Percentiles rank a stretch among this genome's conserved stretches.
phyloP scores from a whole-genome alignment of 37 sponge, comb jelly and placozoan species.

The Chondrilla cf. caribensis region DNA sequence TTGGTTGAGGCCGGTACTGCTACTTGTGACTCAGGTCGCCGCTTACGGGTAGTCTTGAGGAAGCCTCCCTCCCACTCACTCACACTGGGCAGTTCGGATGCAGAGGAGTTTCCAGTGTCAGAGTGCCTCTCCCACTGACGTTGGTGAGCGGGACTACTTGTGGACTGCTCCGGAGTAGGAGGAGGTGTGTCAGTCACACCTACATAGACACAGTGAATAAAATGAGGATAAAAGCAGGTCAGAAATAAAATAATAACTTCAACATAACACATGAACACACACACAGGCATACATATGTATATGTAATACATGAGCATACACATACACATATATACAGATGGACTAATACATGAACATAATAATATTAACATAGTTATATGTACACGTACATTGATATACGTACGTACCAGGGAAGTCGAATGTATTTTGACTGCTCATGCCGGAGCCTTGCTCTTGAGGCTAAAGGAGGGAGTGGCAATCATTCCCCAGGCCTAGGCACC shows the following conservation, averaged over 20 bases:
- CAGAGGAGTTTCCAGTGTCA: constrained; percentile 8
- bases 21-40: background rate
- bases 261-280: too few relatives aligned
- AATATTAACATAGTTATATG: background rate
- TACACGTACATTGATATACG: background rate
- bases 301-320: background rate
- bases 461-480: too few relatives aligned
- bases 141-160: background rate
- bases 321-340: too few relatives aligned
- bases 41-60: background rate
- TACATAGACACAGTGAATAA: background rate
- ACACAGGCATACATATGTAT: background rate
- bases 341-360: background rate
- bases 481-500: too few relatives aligned
- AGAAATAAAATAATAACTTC: too few relatives aligned
- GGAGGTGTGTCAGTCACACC: constrained; percentile 11
- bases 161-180: background rate
- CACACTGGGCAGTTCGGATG: constrained; percentile 9
- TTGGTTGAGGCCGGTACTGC: too few relatives aligned
- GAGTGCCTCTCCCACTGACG: constrained; percentile 15
- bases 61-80: background rate
- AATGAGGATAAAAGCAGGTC: too few relatives aligned
- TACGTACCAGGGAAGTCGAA: background rate
- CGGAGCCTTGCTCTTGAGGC: too few relatives aligned
- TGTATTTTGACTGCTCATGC: too few relatives aligned